Base-by-base conservation (phyloP, 1,140 invertebrate genomes). In the Drosophila lacertosa region DNA sequence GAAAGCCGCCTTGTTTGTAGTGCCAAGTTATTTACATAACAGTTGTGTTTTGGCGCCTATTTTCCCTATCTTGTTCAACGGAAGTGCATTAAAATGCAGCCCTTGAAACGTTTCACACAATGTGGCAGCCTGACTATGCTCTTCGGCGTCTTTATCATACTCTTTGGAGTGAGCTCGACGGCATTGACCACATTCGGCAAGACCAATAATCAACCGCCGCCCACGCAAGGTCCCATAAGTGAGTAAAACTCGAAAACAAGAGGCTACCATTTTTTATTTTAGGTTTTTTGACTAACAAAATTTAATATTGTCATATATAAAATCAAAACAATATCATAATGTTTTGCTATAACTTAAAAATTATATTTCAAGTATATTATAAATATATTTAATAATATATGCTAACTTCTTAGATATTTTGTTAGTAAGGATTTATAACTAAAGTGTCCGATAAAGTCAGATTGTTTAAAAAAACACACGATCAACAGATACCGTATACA, bases 181-280 rank as follows among this genome's bases (percentile, higher is more conserved):
- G 94, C 94, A 4, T 91, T 95, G 24, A 95, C 94, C 3, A 95
- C 94, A 35, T 95, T 95, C 77, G 94, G 94, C 11, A 95, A 95
- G 90, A 94, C 93, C 54, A 94, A 93, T 71, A 91, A 92, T 39
- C 91, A 91, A 54, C 93, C 94, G 3, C 91, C 93, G 15, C 93
- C 94, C 13, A 93, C 94, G 22, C 93, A 93, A 86, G 92, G 93
- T 59, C 89, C 89, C 44, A 82, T 90, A 54, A 60, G 89, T 94
- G 91, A 92, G 91, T 91, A 75, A 32, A 45, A 60, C n/a, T 33
- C 16, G 10, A 15, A 60, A 22, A 40, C 29, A 24, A 42, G 13
- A 39, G 33, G 33, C 11, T 71, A 73, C n/a, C n/a, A n/a, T n/a
- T n/a, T n/a, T n/a, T n/a, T n/a, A n/a, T n/a, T n/a, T n/a, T n/a